These are phyloP conservation scores for Leptodirus hochenwartii DNA, from an alignment of 2,888 invertebrate genomes.

Conservation along the genomic window DNA sequence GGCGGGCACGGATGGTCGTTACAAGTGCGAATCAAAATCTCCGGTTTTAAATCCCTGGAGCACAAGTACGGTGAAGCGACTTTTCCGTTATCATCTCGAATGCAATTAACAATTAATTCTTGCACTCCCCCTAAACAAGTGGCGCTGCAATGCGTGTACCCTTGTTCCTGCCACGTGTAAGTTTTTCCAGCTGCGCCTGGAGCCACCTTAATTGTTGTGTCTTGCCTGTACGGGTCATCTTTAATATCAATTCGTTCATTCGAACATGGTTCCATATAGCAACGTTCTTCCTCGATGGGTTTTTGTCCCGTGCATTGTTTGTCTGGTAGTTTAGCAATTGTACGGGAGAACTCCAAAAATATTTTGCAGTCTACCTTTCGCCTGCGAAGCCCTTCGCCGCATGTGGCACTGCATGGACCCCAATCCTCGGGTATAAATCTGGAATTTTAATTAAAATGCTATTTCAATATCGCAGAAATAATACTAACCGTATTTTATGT, in stretches of 20 bases:
- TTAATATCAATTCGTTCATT: slow-evolving; percentile 31
- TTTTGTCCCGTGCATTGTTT: slow-evolving; percentile 73
- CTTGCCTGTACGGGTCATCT: slow-evolving; percentile 25
- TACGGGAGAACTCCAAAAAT: slow-evolving; percentile 78
- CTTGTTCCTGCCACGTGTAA: slow-evolving; percentile 77
- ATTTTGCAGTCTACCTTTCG: slow-evolving; percentile 89
- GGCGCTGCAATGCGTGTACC: slow-evolving; percentile 85
- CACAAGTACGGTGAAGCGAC: slow-evolving; percentile 80
- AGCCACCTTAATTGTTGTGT: slow-evolving; percentile 15
- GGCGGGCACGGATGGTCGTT: slow-evolving; percentile 94
- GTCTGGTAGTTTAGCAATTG: slow-evolving; percentile 75
- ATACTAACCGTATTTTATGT: too few species aligned
- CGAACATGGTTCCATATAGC: slow-evolving; percentile 60
- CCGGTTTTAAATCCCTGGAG: slow-evolving; percentile 71
- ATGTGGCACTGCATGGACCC: slow-evolving; percentile 62
- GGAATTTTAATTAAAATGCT: too few species aligned
- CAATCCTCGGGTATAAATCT: slow-evolving; percentile 88
- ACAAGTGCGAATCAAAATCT: slow-evolving; percentile 73
- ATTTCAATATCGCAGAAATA: too few species aligned
- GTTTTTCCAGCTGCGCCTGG: slow-evolving; percentile 58
- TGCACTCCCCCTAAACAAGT: slow-evolving; percentile 80
- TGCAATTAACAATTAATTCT: slow-evolving; percentile 76
- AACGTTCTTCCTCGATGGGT: slow-evolving; percentile 64
- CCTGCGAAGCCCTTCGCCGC: slow-evolving; percentile 76
- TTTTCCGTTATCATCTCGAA: slow-evolving; percentile 70